Evolutionary conservation across 2,888 invertebrate species (phyloP), one percentile per base, ranked within the genome.

Genomic region (Heliconius charithonia): DNA sequence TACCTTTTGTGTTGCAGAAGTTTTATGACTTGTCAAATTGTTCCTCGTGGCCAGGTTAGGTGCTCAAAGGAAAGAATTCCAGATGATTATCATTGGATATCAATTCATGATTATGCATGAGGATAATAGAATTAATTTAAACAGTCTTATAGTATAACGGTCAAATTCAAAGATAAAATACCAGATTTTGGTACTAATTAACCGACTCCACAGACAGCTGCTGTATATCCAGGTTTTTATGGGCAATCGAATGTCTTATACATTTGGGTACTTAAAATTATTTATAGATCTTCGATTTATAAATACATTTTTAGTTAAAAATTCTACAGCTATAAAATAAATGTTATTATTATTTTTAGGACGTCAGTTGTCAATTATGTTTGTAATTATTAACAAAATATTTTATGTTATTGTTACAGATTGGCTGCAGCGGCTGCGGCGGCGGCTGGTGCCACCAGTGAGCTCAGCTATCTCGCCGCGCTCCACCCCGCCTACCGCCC

Each of bases 401-500:
- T 71, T 29, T 78, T 73, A 75, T n/a, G n/a, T 77, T 81, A 83
- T 79, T 80, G 76, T 69, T 29, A 0, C 87, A 95, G 95, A 85
- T 82, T 95, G 81, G 95, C 95, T 83, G 95, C 95, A 79, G 93
- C 94, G 22, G 92, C 95, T 72, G 95, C 95, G 67, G 95, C 94
- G 32, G 92, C 94, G 66, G 92, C 95, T 29, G 94, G 93, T 0
- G 94, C 94, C 1, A 93, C 94, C 81, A 93, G 94, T 59, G 95
- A 95, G 92, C 95, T 92, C 82, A 95, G 92, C 86, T 95, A 95
- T 89, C 91, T 95, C 75, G 95, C 95, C 56, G 95, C 95, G 1
- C 90, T 95, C 19, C 95, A 95, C 81, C 95, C 95, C 19, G 96
- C 96, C 32, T 96, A 96, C 89, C 95, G 96, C 76, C 96, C 96